Evolutionary conservation across 2,888 invertebrate genomes (phyloP), one percentile per base, ranked within the genome.

Genomic region (Hirudinaria manillensis): DNA sequence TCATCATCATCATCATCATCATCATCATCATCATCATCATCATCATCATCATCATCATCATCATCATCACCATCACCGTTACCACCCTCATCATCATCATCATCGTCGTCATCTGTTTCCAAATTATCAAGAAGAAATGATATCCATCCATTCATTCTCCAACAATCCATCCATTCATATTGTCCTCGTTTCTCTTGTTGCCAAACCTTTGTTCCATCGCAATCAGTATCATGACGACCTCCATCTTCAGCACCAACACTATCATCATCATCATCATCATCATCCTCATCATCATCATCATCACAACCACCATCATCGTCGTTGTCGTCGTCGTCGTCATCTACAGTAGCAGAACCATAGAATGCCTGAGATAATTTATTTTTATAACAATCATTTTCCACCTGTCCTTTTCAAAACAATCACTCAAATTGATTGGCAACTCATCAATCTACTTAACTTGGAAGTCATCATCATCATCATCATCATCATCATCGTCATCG

Each of bases 21-120:
- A 36, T 70, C 70, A 70, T 70, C 70, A 70, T 70, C 70, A 36
- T 70, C 70, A 70, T 70, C 70, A 7, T 70, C 38, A 32, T 70
- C 70, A 7, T 70, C 70, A 36, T 70, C 70, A 36, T 70, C 70
- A 70, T 32, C 38, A 36, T 70, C 70, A 36, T 70, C 70, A 34
- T 65, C 66, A 65, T 65, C 74, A 34, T 74, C 45, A 65, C 10
- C 74, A 61, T 66, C 45, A 66, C 10, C 38, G 32, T 66, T 36
- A 24, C 7, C 66, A 74, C 65, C 74, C 6, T 6, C 38, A 38
- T 38, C 3, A 10, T 3, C 38, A 38, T 38, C 38, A 38, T 10
- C 36, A 65, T 70, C 70, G 6, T 36, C 34, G 34, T 70, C 70
- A 36, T 70, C 70, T 6, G 3, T 38, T 38, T 38, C 3, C 3